phyloP scores from a whole-genome alignment of 2,113 vertebrate species.

The Paralichthys olivaceus region DNA sequence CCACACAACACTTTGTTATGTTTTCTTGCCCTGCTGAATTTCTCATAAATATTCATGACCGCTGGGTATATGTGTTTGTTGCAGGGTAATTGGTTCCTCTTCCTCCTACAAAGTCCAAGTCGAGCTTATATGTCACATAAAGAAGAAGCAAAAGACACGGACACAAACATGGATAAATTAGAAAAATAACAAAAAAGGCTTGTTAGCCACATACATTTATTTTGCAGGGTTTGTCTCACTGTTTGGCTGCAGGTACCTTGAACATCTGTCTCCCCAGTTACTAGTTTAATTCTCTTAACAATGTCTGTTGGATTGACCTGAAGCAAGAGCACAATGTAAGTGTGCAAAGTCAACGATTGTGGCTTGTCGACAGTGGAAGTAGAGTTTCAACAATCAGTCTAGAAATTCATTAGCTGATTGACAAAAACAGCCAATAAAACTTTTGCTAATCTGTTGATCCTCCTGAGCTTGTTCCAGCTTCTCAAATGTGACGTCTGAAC shows the following conservation, averaged over 20 bases:
- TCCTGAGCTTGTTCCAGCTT: not conserved
- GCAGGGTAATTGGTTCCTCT: conserved; percentile 29
- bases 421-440: not conserved
- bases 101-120: conserved; percentile 4
- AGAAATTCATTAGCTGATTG: not conserved
- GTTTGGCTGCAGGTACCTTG: not conserved
- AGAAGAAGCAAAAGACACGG: not conserved
- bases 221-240: not conserved
- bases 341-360: not conserved
- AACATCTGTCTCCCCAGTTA: not conserved
- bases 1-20: conserved; percentile 46
- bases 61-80: conserved; percentile 2
- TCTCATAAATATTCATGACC: conserved; percentile 59
- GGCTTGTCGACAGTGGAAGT: no score
- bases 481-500: not conserved
- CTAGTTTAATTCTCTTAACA: not conserved
- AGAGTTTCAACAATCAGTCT: not conserved
- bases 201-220: not conserved
- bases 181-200: not conserved
- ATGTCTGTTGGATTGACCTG: not conserved
- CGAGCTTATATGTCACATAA: conserved; percentile 9
- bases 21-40: conserved; percentile 40
- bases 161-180: not conserved
- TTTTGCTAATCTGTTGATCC: not conserved
- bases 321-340: not conserved